A percentile compares a stretch with the other conserved stretches of the same genome.
These are phyloP conservation scores for Agriopis marginaria DNA, from an alignment of 2,888 invertebrate species.

Conservation along the genomic window DNA sequence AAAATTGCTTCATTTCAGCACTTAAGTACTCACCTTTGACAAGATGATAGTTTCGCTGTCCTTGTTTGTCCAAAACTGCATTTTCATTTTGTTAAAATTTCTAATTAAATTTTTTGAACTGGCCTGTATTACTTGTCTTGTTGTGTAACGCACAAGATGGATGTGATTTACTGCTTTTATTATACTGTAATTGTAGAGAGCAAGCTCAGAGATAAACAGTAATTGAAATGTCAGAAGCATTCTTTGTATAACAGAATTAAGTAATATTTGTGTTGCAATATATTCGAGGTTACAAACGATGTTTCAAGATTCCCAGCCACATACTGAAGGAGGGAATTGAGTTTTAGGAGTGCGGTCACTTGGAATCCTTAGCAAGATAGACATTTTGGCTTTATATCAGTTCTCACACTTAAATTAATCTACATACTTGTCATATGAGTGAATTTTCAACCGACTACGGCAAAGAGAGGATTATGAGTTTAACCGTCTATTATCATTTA, in stretches of 20 bases:
- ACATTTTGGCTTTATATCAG: neutral
- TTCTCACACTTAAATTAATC: neutral
- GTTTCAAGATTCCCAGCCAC: neutral
- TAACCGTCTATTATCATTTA: too few species aligned
- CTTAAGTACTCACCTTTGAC: too few species aligned
- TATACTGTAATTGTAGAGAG: constrained; percentile 36
- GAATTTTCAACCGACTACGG: too few species aligned
- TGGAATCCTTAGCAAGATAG: neutral
- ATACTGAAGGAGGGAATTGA: constrained; percentile 2
- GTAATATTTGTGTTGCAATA: constrained; percentile 48
- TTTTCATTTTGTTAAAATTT: too few species aligned
- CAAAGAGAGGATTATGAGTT: too few species aligned
- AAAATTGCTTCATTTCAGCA: too few species aligned
- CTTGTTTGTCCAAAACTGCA: too few species aligned
- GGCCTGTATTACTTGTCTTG: too few species aligned
- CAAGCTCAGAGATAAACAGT: constrained; percentile 70
- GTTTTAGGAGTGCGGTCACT: neutral
- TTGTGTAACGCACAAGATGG: too few species aligned
- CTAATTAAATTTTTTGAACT: too few species aligned
- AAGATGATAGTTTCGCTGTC: too few species aligned
- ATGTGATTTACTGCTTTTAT: constrained; percentile 19
- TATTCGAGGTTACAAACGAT: constrained; percentile 28
- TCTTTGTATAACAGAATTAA: constrained; percentile 53
- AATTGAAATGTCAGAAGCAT: constrained; percentile 76
- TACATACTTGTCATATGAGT: too few species aligned